Evolutionary conservation across 2,113 vertebrate species (phyloP).

Genomic region (Xyrauchen texanus): DNA sequence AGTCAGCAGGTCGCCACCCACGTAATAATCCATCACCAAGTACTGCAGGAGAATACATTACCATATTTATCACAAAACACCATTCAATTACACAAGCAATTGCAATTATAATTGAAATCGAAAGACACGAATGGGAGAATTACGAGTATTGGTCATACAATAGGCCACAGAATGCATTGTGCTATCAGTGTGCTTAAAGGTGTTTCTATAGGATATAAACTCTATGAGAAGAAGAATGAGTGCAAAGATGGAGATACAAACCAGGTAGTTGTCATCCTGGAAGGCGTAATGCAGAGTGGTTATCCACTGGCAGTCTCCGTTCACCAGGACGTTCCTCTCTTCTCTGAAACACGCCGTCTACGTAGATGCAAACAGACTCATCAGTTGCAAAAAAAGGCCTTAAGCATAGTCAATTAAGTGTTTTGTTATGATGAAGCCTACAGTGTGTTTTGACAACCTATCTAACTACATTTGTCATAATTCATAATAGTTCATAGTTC

Average conservation of each 20-base stretch:
- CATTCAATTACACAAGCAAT: not conserved
- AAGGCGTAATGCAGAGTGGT: constrained; percentile 95
- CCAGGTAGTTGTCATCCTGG: constrained; percentile 96
- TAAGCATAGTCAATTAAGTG: no score
- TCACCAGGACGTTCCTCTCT: constrained; percentile 93
- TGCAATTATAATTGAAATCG: not conserved
- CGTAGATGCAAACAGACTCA: constrained; percentile 2
- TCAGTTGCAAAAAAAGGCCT: no score
- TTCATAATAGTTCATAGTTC: no score
- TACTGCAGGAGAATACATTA: constrained; percentile 73
- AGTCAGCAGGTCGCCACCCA: constrained; percentile 94
- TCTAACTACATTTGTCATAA: no score
- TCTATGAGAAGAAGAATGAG: not conserved
- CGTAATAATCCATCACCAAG: constrained; percentile 99
- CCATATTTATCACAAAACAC: not conserved
- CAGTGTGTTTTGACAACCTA: no score
- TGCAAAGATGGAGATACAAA: constrained; percentile 58
- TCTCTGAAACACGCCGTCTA: constrained; percentile 96
- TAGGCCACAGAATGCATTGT: not conserved
- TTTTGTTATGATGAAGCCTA: no score
- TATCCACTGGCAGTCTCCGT: constrained; percentile 97
- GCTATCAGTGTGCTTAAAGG: not conserved
- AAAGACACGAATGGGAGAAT: not conserved
- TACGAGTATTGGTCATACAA: not conserved
- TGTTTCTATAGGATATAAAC: not conserved